Conservation (phyloP, 2,888 invertebrate genomes). For the Pandemis cinnamomeana region DNA sequence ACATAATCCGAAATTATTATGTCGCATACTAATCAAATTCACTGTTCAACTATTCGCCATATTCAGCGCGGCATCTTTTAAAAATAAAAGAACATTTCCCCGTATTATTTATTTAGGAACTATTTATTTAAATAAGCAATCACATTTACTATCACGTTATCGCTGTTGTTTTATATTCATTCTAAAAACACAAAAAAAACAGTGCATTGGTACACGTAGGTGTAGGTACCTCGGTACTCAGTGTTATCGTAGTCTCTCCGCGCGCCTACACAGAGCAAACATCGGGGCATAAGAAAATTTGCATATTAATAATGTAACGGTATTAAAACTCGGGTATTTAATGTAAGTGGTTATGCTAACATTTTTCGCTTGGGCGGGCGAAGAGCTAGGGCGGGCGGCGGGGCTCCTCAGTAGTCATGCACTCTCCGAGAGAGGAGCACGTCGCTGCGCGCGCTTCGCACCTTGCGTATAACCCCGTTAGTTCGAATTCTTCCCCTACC, state of each 20-base stretch:
- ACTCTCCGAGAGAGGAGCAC: slow-evolving; percentile 57
- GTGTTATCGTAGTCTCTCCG: slow-evolving; percentile 22
- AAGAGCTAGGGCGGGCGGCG: slow-evolving; percentile 73
- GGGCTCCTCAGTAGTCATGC: slow-evolving; percentile 70
- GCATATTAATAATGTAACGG: slow-evolving; percentile 61
- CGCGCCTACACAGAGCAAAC: slow-evolving; percentile 7
- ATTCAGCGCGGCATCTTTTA: not conserved
- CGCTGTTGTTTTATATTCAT: slow-evolving; percentile 16
- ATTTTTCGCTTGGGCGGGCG: slow-evolving; percentile 73
- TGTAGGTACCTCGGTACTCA: not conserved
- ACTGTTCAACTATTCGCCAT: too few relatives aligned
- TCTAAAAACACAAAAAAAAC: slow-evolving; percentile 17
- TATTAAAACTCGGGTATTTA: slow-evolving; percentile 55
- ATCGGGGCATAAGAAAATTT: slow-evolving; percentile 44
- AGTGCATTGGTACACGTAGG: slow-evolving; percentile 20
- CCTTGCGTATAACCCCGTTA: slow-evolving; percentile 28
- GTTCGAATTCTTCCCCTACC: slow-evolving; percentile 20
- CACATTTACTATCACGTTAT: slow-evolving; percentile 10
- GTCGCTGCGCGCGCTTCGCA: slow-evolving; percentile 49
- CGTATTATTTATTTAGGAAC: not conserved
- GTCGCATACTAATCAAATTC: too few relatives aligned
- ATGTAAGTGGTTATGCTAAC: slow-evolving; percentile 58
- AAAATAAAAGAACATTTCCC: not conserved
- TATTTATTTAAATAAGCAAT: slow-evolving; percentile 5
- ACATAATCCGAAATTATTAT: too few relatives aligned